Evolutionary conservation across 2,797 vertebrate genomes (phyloP).

Genomic region (Gymnocypris eckloni): DNA sequence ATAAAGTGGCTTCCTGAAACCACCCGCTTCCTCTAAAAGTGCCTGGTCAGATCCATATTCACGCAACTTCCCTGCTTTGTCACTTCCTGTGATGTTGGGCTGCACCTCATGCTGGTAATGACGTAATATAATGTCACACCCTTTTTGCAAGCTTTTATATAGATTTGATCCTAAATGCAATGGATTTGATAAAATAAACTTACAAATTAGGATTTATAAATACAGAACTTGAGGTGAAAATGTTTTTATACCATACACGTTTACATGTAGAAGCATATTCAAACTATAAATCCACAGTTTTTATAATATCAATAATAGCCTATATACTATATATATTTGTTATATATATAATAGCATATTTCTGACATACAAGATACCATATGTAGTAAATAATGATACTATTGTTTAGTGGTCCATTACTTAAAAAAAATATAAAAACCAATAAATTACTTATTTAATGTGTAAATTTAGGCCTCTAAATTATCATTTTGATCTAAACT

Average conservation of each 20-base stretch:
- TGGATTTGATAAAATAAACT: not conserved
- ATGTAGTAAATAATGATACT: not conserved
- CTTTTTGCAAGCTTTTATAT: not conserved
- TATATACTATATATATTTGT: too few species aligned
- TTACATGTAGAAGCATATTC: too few species aligned
- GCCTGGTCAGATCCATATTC: conserved; percentile 62
- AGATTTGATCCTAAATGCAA: not conserved
- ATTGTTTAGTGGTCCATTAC: not conserved
- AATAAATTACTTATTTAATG: too few species aligned
- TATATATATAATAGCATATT: too few species aligned
- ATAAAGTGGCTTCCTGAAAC: conserved; percentile 54
- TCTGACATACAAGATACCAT: too few species aligned
- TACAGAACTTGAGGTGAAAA: not conserved
- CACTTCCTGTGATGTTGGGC: not conserved
- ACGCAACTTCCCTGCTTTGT: conserved; percentile 16
- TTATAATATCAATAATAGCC: too few species aligned
- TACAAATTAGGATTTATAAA: not conserved
- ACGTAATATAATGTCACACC: not conserved
- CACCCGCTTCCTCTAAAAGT: conserved; percentile 45
- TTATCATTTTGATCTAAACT: too few species aligned
- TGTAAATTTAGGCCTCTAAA: too few species aligned
- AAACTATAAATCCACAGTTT: too few species aligned
- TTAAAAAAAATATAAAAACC: not conserved
- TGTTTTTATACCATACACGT: too few species aligned
- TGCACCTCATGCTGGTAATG: not conserved